Evolutionary conservation across 2,797 vertebrate species (phyloP).

Genomic region (Poecilia picta): DNA sequence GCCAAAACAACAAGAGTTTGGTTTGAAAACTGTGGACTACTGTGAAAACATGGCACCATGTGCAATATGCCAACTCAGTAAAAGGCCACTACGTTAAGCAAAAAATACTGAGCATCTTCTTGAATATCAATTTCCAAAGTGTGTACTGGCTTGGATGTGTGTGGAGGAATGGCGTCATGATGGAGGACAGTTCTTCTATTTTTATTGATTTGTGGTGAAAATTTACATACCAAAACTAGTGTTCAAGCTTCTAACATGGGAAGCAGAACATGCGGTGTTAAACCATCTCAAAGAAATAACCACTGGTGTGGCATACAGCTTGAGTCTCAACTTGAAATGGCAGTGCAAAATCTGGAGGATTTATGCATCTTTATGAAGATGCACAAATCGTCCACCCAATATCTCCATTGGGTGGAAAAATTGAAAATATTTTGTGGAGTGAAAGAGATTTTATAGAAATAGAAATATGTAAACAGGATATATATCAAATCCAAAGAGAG

Average conservation of each 20-base stretch:
- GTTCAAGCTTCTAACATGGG: background rate
- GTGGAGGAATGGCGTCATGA: background rate
- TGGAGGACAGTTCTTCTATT: background rate
- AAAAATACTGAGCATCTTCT: background rate
- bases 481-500: background rate
- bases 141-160: background rate
- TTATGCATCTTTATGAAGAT: too few species aligned
- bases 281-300: background rate
- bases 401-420: too few species aligned
- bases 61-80: background rate
- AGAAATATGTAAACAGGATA: background rate
- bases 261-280: background rate
- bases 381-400: too few species aligned
- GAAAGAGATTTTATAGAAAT: background rate
- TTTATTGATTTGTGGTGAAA: background rate
- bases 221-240: background rate
- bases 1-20: background rate
- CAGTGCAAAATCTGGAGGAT: background rate
- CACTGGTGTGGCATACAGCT: background rate
- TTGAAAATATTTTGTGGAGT: background rate
- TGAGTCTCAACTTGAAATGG: background rate
- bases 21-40: background rate
- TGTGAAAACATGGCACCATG: background rate
- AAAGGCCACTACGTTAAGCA: background rate
- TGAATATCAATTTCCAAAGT: background rate